Evolutionary conservation across 2,888 invertebrate genomes (phyloP).

Genomic region (Cheilosia vulpina): DNA sequence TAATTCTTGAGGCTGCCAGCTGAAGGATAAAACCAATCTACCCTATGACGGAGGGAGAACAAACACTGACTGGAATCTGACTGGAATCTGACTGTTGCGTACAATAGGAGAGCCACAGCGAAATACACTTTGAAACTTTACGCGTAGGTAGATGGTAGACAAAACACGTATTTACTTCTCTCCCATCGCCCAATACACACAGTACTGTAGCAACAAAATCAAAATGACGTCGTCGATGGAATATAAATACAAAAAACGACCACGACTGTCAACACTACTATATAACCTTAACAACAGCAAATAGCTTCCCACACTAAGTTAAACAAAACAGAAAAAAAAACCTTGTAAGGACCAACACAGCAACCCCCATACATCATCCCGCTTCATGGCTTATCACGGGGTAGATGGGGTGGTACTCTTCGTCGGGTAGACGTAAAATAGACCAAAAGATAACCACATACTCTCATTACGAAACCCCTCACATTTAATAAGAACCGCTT

Average conservation of each 20-base stretch:
- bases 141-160: no score
- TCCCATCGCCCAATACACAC: neutral
- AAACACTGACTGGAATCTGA: no score
- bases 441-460: neutral
- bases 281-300: slow-evolving; percentile 7
- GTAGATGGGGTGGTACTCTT: neutral
- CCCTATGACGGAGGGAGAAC: no score
- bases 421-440: neutral
- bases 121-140: no score
- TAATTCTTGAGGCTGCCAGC: no score
- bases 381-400: neutral
- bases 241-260: neutral
- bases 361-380: neutral
- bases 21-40: no score
- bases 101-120: no score
- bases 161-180: no score
- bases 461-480: neutral
- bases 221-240: neutral
- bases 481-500: slow-evolving; percentile 7
- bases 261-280: slow-evolving; percentile 17
- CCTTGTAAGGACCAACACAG: slow-evolving; percentile 6
- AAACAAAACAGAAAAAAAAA: neutral
- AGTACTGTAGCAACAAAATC: neutral
- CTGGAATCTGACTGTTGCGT: no score
- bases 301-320: neutral